Evolutionary conservation across 2,888 invertebrate species (phyloP).

Genomic region (Furcula furcula): DNA sequence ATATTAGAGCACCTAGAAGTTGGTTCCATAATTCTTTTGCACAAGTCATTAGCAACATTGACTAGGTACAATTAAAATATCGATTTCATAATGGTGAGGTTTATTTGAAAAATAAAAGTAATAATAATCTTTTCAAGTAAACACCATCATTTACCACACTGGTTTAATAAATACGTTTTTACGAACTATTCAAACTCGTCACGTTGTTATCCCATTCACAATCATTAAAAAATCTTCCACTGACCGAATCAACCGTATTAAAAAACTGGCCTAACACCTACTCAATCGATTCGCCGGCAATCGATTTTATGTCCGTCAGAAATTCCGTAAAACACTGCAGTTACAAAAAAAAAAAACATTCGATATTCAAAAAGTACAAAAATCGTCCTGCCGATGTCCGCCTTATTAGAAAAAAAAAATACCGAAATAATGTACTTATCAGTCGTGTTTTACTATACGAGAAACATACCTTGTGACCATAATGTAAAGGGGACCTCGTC

Average conservation of each 20-base stretch:
- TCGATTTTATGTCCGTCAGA: constrained; percentile 25
- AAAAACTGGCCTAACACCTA: constrained; percentile 8
- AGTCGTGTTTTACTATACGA: constrained; percentile 46
- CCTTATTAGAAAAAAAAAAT: constrained; percentile 33
- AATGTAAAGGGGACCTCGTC: constrained; percentile 22
- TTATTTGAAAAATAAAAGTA: constrained; percentile 7
- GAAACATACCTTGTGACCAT: constrained; percentile 66
- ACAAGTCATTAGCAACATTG: constrained; percentile 34
- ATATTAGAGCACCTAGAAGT: constrained; percentile 45
- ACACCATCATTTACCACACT: constrained; percentile 27
- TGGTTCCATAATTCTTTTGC: constrained; percentile 39
- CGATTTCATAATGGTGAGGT: constrained; percentile 18
- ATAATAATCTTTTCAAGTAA: constrained; percentile 7
- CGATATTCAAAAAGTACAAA: constrained; percentile 31
- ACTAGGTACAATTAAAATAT: constrained; percentile 28
- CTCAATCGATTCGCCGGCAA: constrained; percentile 19
- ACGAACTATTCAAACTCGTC: constrained; percentile 30
- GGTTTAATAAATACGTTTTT: constrained; percentile 28
- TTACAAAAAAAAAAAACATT: constrained; percentile 1
- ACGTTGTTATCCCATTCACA: constrained; percentile 25
- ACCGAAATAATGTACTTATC: constrained; percentile 59
- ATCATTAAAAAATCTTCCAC: constrained; percentile 16
- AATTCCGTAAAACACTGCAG: constrained; percentile 17
- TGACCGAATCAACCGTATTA: constrained; percentile 18
- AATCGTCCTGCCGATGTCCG: constrained; percentile 26